A percentile compares a stretch with the other conserved stretches of the same genome.
Evolutionary conservation across 2,113 vertebrate species (phyloP).

Genomic region (Verasper variegatus): DNA sequence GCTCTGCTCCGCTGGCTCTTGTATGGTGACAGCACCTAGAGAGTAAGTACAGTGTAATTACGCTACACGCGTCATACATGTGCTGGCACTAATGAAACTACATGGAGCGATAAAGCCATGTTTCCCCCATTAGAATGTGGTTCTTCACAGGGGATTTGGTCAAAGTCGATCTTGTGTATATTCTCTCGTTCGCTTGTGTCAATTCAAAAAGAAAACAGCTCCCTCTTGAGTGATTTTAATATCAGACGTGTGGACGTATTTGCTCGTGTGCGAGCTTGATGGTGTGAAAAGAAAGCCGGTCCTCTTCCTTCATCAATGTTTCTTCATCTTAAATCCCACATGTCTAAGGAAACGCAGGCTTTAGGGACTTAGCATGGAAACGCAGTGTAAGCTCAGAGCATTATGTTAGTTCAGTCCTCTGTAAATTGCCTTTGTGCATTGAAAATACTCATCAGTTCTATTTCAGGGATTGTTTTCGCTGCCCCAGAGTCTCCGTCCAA

Average conservation of each 20-base stretch:
- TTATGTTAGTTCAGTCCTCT: slow-evolving; percentile 57
- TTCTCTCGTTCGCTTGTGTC: slow-evolving; percentile 51
- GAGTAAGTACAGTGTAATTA: neutral
- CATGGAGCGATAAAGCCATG: slow-evolving; percentile 10
- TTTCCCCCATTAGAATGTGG: slow-evolving; percentile 16
- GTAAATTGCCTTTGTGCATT: slow-evolving; percentile 69
- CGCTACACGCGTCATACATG: slow-evolving; percentile 7
- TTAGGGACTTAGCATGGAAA: slow-evolving; percentile 58
- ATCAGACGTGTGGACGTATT: slow-evolving; percentile 23
- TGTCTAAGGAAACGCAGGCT: slow-evolving; percentile 57
- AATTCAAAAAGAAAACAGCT: slow-evolving; percentile 49
- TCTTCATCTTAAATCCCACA: slow-evolving; percentile 55
- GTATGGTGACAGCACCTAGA: slow-evolving; percentile 43
- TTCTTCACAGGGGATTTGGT: slow-evolving; percentile 49
- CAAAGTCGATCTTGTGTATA: slow-evolving; percentile 33
- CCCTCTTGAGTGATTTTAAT: slow-evolving; percentile 41
- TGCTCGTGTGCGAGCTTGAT: neutral
- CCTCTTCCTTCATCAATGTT: slow-evolving; percentile 47
- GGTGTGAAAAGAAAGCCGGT: slow-evolving; percentile 34
- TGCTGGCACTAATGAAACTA: slow-evolving; percentile 50
- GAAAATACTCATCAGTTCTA: slow-evolving; percentile 66
- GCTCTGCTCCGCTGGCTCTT: slow-evolving; percentile 56
- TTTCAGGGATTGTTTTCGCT: slow-evolving; percentile 71
- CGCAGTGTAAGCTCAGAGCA: slow-evolving; percentile 56
- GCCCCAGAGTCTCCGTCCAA: slow-evolving; percentile 55